Percentiles rank a stretch among this genome's conserved stretches.
Evolutionary conservation across 2,113 vertebrate genomes (phyloP).

Genomic region (Chamaea fasciata): DNA sequence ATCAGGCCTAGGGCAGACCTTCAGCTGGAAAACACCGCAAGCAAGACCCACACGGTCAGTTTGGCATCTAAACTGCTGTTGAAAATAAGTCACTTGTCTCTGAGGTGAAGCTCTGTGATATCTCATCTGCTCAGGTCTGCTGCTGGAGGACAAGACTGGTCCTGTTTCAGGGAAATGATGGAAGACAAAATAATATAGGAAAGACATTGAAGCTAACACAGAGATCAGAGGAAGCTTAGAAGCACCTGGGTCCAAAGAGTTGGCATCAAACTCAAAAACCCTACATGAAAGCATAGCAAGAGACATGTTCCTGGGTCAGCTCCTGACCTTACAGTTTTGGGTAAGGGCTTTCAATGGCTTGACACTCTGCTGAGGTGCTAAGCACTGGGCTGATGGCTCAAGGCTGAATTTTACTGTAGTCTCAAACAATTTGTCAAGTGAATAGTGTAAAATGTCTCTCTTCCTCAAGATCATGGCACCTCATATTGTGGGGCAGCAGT

Average conservation of each 20-base stretch:
- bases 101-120: neutral
- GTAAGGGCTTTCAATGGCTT: neutral
- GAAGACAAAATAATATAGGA: neutral
- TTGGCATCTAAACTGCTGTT: neutral
- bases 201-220: neutral
- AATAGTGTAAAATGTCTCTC: neutral
- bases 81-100: neutral
- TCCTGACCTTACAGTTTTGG: neutral
- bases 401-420: neutral
- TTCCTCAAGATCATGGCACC: neutral
- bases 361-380: neutral
- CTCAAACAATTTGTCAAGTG: neutral
- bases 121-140: neutral
- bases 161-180: neutral
- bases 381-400: neutral
- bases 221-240: neutral
- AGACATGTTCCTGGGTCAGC: neutral
- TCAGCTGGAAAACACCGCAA: neutral
- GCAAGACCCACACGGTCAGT: neutral
- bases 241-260: neutral
- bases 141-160: neutral
- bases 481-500: neutral
- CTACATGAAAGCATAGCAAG: rapidly evolving
- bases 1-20: neutral
- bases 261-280: neutral